Evolutionary conservation across 2,113 vertebrate species (phyloP).

Genomic region (Pseudorhombus dupliciocellatus): DNA sequence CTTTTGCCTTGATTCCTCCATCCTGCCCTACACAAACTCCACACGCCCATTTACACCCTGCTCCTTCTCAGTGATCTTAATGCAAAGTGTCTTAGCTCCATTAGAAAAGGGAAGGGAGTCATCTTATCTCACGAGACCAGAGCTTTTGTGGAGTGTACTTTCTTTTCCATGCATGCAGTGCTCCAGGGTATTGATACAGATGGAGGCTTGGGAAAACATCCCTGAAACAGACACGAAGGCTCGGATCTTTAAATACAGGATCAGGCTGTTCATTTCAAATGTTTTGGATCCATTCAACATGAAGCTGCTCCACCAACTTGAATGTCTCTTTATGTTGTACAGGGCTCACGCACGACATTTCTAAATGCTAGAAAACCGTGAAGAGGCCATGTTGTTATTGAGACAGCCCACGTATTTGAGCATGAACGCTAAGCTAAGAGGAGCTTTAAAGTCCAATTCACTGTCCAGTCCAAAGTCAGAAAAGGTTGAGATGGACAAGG

Average conservation of each 20-base stretch:
- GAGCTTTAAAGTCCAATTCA: too few species aligned
- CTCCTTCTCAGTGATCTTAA: constrained; percentile 48
- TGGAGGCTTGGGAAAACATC: constrained; percentile 40
- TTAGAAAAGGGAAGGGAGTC: constrained; percentile 60
- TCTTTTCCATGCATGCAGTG: constrained; percentile 34
- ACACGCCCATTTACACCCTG: constrained; percentile 54
- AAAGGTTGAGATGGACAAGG: too few species aligned
- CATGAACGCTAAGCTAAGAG: too few species aligned
- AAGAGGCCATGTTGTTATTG: neutral
- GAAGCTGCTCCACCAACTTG: constrained; percentile 6
- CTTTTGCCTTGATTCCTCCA: constrained; percentile 38
- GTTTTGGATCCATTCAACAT: neutral
- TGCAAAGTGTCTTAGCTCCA: constrained; percentile 52
- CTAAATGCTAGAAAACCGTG: neutral
- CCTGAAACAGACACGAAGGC: constrained; percentile 7
- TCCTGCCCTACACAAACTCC: constrained; percentile 52
- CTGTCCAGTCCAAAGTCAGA: too few species aligned
- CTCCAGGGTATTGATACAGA: constrained; percentile 54
- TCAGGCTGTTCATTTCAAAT: neutral
- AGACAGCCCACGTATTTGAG: too few species aligned
- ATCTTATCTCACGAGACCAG: constrained; percentile 44
- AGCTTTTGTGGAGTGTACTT: constrained; percentile 60
- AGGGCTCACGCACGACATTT: neutral
- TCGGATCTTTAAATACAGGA: neutral
- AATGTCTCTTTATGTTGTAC: constrained; percentile 11